Evolutionary conservation across 2,888 invertebrate genomes (phyloP).

Genomic region (Flabesymbios commensalis): DNA sequence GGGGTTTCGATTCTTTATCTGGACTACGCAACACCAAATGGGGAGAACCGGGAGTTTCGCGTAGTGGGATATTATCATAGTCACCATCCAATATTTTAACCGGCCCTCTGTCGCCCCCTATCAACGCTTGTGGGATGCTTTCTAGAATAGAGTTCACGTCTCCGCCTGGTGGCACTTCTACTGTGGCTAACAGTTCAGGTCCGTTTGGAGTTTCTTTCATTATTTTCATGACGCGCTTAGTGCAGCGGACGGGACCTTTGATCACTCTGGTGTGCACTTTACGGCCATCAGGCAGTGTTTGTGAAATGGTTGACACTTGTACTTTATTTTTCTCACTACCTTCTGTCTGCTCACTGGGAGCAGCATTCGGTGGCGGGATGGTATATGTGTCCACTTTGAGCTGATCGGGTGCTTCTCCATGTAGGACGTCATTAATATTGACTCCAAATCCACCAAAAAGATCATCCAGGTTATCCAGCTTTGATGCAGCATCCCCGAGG

Average conservation of each 20-base stretch:
- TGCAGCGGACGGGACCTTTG: constrained; percentile 24
- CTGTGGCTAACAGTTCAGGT: constrained; percentile 21
- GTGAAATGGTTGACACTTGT: constrained; percentile 25
- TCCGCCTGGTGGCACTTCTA: constrained; percentile 18
- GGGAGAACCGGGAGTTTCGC: too few species aligned
- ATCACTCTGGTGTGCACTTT: constrained; percentile 29
- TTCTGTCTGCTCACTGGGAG: neutral
- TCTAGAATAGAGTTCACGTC: constrained; percentile 13
- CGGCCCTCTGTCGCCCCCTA: too few species aligned
- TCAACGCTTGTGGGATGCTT: too few species aligned
- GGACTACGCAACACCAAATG: too few species aligned
- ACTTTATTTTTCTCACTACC: neutral
- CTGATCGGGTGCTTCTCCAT: neutral
- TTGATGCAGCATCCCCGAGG: constrained; percentile 33
- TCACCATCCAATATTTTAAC: too few species aligned
- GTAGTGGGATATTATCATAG: too few species aligned
- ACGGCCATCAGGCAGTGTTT: constrained; percentile 26
- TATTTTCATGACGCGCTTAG: constrained; percentile 21
- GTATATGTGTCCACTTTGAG: neutral
- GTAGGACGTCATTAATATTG: constrained; percentile 19
- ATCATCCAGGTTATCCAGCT: constrained; percentile 32
- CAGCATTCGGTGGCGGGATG: neutral
- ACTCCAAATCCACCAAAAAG: constrained; percentile 25
- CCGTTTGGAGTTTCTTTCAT: constrained; percentile 26
- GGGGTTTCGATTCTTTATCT: too few species aligned